Base-by-base conservation (phyloP, 92 coral and sea anemone genomes). In the Epizoanthus scotinus region DNA sequence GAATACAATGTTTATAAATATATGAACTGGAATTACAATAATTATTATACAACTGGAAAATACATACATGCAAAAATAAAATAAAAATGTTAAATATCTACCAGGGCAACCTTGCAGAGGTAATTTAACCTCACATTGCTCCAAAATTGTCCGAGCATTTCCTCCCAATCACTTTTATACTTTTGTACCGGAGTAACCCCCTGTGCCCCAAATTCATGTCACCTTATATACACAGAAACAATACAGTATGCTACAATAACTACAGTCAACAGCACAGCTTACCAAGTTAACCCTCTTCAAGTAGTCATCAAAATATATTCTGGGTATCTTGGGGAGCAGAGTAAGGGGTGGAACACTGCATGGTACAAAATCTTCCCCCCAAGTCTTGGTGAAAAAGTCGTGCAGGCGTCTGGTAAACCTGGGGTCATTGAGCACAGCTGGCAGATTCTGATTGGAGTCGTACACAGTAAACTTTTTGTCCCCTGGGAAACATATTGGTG, bases 321-420 rank as follows among this genome's bases (percentile, higher is more conserved):
- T 84, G 26, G 98, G 98, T 26, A 95, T 84, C 0, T 83, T 66
- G 21, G 89, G 95, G 22, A 95, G 95, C 27, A 95, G 89, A 8
- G 98, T 95, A 47, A 95, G 94, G 4, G 94, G 88, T 17, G 98
- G 98, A 24, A 95, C 98, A 26, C 87, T 86, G 70, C 94, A 91
- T 31, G 95, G 98, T 28, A 81, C 87, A 84, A 95, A 95, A 12
- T 95, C 98, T 59, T 94, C 98, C 22, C 98, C 98, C 98, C 98
- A 95, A 20, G 95, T 84, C 86, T 83, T 89, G 27, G 98, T 95
- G 27, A 95, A 93, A 87, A 95, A 93, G 78, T 95, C 98, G 49
- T 89, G 90, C 66, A 91, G 90, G 13, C 97, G 83, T 67, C 91
- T 93, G 28, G 86, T 87, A 59, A 80, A 70, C 27, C 94, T 85